Base-by-base conservation (phyloP, 2,888 invertebrate species). In the Chironomus riparius region DNA sequence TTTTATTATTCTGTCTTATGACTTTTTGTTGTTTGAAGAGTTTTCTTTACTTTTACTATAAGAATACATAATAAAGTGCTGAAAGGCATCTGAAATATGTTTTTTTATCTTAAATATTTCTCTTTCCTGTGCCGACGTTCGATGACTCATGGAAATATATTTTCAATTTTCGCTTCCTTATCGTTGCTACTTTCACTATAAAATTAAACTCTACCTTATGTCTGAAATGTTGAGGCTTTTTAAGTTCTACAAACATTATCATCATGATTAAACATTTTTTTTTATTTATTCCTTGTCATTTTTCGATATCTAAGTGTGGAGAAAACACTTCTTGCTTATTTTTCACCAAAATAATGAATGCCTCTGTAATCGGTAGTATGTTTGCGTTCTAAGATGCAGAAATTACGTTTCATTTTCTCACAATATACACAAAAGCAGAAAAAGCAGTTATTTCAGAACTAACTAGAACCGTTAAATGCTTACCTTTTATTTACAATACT, bases 1-100 rank as follows among this genome's bases (percentile, higher is more conserved):
- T 72, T 72, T 72, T 18, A 72, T 56, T 22, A 13, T 24, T 71
- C 50, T 71, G n/a, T 73, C n/a, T 73, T 73, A 61, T 18, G 21
- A 28, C 62, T 73, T 74, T 21, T 65, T 74, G 74, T 48, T 74
- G 74, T 68, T 74, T 74, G 74, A 65, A 74, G 21, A 65, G 65
- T 15, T 56, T 18, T 56, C 56, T 50, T 56, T n/a, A n/a, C n/a
- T n/a, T 50, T 56, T 10, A 38, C 38, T 38, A 10, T 10, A 56
- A 56, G 18, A 56, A 15, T 56, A 56, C 18, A 18, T 56, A 56
- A 65, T 65, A 24, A 65, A 56, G n/a, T 56, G 56, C 38, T 38
- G 38, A 38, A 38, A 38, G 38, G 56, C 56, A n/a, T 56, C 56
- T 56, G 15, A 56, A 56, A 18, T n/a, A 15, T 48, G 5, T 48